Conservation (phyloP, 1,140 invertebrate genomes). For the Maconellicoccus hirsutus region DNA sequence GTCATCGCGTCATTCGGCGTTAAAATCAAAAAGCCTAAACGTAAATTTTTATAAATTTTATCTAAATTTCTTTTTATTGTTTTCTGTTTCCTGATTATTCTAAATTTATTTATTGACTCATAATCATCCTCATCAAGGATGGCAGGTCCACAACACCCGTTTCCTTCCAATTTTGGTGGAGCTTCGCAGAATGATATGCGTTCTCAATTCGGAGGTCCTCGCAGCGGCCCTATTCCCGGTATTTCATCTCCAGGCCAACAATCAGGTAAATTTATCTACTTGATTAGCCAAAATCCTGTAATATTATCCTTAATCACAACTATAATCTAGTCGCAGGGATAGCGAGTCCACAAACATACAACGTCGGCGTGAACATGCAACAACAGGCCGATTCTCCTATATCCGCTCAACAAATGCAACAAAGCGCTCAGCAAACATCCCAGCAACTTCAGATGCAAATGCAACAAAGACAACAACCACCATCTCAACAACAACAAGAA, state of each 20-base stretch:
- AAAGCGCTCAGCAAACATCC: not conserved
- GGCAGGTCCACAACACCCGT: not conserved
- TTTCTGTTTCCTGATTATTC: too few species aligned
- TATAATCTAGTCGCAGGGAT: not conserved
- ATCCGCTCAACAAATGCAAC: not conserved
- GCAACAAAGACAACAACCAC: constrained; percentile 3
- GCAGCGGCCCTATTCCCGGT: not conserved
- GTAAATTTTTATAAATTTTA: too few species aligned
- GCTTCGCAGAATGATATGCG: not conserved
- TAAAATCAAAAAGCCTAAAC: too few species aligned
- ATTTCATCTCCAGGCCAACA: constrained; percentile 9
- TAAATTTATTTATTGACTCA: too few species aligned
- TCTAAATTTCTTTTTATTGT: too few species aligned
- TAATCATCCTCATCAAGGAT: not conserved
- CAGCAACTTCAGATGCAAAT: constrained; percentile 5
- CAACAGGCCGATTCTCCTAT: not conserved
- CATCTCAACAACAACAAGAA: not conserved
- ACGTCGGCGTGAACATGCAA: not conserved
- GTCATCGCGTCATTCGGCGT: too few species aligned
- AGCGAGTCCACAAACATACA: constrained; percentile 12
- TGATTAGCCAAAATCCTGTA: not conserved
- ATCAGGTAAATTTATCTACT: not conserved
- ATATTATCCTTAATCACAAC: not conserved
- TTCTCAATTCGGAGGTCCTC: constrained; percentile 12
- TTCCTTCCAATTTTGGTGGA: not conserved